These are phyloP conservation scores for Drosophila guanche DNA, from an alignment of 1,140 invertebrate species.

Conservation along the genomic window DNA sequence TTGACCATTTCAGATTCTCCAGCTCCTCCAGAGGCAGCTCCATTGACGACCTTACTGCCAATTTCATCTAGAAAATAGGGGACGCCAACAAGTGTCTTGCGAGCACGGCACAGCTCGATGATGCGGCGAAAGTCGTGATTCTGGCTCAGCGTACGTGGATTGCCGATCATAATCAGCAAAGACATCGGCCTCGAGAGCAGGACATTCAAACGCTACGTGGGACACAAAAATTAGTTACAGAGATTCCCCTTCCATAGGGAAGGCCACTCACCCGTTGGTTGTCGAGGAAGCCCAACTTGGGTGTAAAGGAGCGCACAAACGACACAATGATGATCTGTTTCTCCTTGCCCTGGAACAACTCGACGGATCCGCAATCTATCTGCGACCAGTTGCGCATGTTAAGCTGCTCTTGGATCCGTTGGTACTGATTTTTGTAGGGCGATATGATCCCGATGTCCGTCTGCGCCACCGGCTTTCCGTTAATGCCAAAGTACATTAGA, in stretches of 20 bases:
- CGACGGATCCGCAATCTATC: constrained; percentile 91
- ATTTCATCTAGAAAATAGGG: constrained; percentile 58
- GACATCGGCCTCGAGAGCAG: constrained; percentile 91
- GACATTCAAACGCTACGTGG: constrained; percentile 90
- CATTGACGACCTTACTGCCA: constrained; percentile 1
- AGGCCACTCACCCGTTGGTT: constrained; percentile 86
- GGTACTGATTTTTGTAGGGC: constrained; percentile 90
- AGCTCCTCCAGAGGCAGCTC: not conserved
- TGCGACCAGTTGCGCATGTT: constrained; percentile 64
- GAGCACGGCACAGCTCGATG: constrained; percentile 62
- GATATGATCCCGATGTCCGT: constrained; percentile 93
- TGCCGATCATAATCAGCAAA: constrained; percentile 91
- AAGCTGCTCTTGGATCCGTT: constrained; percentile 84
- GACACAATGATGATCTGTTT: constrained; percentile 91
- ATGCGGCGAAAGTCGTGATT: constrained; percentile 65
- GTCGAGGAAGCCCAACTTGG: constrained; percentile 88
- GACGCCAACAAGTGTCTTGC: constrained; percentile 61
- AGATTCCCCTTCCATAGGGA: not conserved
- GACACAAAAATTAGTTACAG: constrained; percentile 25
- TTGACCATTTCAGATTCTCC: not conserved
- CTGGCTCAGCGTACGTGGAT: constrained; percentile 85
- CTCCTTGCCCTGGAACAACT: constrained; percentile 94
- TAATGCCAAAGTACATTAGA: constrained; percentile 81
- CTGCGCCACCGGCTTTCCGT: constrained; percentile 84
- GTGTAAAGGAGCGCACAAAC: constrained; percentile 88